Percentiles rank a stretch among this genome's conserved stretches.
These are phyloP conservation scores for Poecilia picta DNA, from an alignment of 2,797 vertebrate species.

Conservation along the genomic window DNA sequence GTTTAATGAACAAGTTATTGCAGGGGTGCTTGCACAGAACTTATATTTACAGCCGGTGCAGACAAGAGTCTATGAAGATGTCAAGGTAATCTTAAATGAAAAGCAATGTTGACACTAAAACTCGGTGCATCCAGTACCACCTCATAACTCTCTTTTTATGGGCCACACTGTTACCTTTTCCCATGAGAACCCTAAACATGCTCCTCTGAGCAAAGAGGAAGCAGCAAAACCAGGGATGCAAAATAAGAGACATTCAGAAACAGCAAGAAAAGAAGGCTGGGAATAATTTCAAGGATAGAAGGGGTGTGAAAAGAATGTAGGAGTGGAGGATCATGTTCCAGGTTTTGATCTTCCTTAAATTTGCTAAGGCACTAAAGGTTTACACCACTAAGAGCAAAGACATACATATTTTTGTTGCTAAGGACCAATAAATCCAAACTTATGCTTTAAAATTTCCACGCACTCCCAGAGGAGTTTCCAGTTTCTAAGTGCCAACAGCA, in stretches of 20 bases:
- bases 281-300: constrained; percentile 27
- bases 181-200: constrained; percentile 69
- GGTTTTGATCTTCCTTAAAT: constrained; percentile 15
- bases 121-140: constrained; percentile 68
- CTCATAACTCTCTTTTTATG: constrained; percentile 80
- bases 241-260: constrained; percentile 28
- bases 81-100: constrained; percentile 74
- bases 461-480: neutral
- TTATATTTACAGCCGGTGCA: constrained; percentile 64
- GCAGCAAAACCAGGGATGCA: constrained; percentile 2
- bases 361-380: constrained; percentile 27
- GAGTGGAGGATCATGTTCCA: constrained; percentile 16
- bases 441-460: neutral
- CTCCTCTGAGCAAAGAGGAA: constrained; percentile 20
- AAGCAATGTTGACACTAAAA: constrained; percentile 76
- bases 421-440: neutral
- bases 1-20: constrained; percentile 49
- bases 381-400: constrained; percentile 11
- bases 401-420: constrained; percentile 8
- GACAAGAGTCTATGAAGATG: constrained; percentile 70
- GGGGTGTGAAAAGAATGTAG: neutral
- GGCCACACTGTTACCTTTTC: constrained; percentile 71
- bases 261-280: constrained; percentile 5
- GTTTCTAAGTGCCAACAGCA: neutral
- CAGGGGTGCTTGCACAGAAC: constrained; percentile 30